phyloP scores from a whole-genome alignment of 2,797 vertebrate species.

The Xenops minutus region DNA sequence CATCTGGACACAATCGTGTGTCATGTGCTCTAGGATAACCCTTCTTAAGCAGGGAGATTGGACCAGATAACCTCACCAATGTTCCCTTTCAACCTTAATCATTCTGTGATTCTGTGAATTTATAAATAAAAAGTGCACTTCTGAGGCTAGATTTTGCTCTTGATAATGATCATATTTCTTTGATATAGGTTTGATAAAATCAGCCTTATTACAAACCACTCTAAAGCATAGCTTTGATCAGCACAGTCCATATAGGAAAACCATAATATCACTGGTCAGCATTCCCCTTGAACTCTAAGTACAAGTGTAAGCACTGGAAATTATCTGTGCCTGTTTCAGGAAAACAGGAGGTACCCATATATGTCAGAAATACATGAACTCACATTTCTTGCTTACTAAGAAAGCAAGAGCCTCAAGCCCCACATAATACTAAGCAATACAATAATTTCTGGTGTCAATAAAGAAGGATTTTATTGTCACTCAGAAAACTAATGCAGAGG shows the following conservation, averaged over 20 bases:
- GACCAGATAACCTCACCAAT: neutral
- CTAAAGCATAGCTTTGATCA: neutral
- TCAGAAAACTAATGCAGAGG: neutral
- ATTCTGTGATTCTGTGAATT: neutral
- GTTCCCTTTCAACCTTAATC: neutral
- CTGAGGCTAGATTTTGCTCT: neutral
- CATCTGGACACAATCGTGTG: no score
- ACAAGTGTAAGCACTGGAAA: neutral
- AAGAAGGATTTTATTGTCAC: neutral
- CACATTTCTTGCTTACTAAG: neutral
- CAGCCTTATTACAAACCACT: neutral
- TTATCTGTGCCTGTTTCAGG: neutral
- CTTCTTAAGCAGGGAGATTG: neutral
- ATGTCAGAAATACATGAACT: neutral
- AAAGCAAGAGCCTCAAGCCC: neutral
- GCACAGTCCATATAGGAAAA: neutral
- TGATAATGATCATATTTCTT: neutral
- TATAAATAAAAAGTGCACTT: neutral
- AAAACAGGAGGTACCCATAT: neutral
- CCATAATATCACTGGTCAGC: neutral
- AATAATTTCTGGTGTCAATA: neutral
- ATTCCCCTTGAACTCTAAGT: neutral
- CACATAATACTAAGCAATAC: neutral
- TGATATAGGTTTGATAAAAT: neutral
- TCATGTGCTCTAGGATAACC: neutral